Conservation (phyloP, 2,888 invertebrate species). For the Galerucella nymphaeae region DNA sequence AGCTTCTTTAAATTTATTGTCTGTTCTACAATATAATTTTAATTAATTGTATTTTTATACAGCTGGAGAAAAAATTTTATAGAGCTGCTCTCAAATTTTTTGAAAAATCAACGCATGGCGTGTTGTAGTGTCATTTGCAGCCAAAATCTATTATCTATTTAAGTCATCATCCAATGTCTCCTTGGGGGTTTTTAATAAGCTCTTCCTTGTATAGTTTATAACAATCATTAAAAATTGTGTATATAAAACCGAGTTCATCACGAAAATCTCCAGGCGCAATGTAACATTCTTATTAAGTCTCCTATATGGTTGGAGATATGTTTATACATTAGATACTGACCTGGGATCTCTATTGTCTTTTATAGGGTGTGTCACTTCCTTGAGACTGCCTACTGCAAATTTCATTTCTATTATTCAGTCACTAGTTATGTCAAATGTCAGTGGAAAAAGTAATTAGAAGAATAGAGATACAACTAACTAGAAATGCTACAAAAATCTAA, state of each 20-base stretch:
- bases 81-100: no score
- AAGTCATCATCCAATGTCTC: conserved; percentile 28
- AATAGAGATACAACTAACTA: no score
- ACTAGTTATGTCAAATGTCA: no score
- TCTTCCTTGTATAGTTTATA: conserved; percentile 31
- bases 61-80: no score
- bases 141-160: conserved; percentile 15
- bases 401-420: no score
- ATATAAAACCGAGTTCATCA: conserved; percentile 38
- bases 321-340: conserved; percentile 27
- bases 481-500: no score
- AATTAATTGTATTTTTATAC: not conserved
- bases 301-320: conserved; percentile 30
- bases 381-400: conserved; percentile 24
- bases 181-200: conserved; percentile 31
- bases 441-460: no score
- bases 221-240: conserved; percentile 38
- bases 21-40: not conserved
- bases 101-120: not conserved
- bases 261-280: conserved; percentile 38
- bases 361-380: conserved; percentile 28
- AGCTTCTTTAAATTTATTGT: not conserved
- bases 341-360: conserved; percentile 25
- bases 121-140: not conserved
- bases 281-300: conserved; percentile 39